phyloP scores from a whole-genome alignment of 1,140 invertebrate genomes.

The Euschistus heros region DNA sequence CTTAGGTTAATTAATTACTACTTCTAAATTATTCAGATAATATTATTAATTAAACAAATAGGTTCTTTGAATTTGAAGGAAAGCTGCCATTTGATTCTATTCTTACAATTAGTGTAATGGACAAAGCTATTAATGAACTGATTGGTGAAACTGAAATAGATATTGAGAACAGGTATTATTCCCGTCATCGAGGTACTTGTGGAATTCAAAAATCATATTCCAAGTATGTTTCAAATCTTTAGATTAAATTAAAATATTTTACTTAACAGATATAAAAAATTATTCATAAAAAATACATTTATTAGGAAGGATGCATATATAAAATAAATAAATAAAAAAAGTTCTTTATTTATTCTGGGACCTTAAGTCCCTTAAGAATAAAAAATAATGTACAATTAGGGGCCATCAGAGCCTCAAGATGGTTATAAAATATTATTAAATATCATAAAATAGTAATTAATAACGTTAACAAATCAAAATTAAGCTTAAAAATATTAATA shows the following conservation, averaged over 20 bases:
- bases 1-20: background rate
- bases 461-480: no score
- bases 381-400: no score
- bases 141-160: conserved; percentile 79
- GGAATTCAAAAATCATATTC: conserved; percentile 61
- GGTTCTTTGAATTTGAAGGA: conserved; percentile 50
- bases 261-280: no score
- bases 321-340: no score
- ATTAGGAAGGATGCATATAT: no score
- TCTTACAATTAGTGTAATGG: conserved; percentile 61
- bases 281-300: no score
- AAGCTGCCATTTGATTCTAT: conserved; percentile 61
- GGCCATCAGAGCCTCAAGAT: no score
- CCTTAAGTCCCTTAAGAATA: no score
- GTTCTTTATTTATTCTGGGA: no score
- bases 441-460: no score
- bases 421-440: no score
- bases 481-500: no score
- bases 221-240: conserved; percentile 36
- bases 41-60: background rate
- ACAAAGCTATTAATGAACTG: conserved; percentile 68
- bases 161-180: conserved; percentile 76
- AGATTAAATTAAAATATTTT: background rate
- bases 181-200: conserved; percentile 61
- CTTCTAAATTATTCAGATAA: background rate